Evolutionary conservation across 2,113 vertebrate species (phyloP).

Genomic region (Tauraco erythrolophus): DNA sequence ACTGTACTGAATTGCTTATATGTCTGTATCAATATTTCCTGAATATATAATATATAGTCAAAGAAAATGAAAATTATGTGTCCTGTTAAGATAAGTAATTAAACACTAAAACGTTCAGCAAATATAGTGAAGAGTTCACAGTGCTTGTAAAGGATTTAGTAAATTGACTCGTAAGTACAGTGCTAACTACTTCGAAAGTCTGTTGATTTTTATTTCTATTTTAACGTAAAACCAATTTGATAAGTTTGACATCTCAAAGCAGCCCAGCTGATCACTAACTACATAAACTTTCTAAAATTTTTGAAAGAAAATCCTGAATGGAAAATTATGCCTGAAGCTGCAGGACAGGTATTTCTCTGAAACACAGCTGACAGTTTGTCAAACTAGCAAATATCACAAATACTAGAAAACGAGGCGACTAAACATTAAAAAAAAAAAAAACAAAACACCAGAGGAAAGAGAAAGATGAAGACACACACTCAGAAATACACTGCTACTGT

Average conservation of each 20-base stretch:
- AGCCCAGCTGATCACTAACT: background rate
- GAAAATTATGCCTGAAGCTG: background rate
- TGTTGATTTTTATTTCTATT: background rate
- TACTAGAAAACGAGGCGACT: background rate
- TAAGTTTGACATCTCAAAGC: background rate
- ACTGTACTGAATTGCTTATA: background rate
- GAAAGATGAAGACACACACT: background rate
- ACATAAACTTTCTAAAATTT: background rate
- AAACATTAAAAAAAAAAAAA: background rate
- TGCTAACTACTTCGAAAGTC: background rate
- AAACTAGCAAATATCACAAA: background rate
- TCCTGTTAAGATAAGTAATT: background rate
- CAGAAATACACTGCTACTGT: background rate
- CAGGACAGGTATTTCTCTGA: background rate
- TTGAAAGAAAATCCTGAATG: background rate
- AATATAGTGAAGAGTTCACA: background rate
- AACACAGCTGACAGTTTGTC: background rate
- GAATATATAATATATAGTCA: background rate
- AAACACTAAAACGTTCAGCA: background rate
- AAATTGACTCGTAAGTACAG: background rate
- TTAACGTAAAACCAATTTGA: background rate
- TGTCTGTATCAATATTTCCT: background rate
- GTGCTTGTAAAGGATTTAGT: background rate
- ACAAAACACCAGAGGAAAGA: accelerated
- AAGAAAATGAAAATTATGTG: background rate